Evolutionary conservation across 2,797 vertebrate genomes (phyloP).

Genomic region (Neomorphus geoffroyi): DNA sequence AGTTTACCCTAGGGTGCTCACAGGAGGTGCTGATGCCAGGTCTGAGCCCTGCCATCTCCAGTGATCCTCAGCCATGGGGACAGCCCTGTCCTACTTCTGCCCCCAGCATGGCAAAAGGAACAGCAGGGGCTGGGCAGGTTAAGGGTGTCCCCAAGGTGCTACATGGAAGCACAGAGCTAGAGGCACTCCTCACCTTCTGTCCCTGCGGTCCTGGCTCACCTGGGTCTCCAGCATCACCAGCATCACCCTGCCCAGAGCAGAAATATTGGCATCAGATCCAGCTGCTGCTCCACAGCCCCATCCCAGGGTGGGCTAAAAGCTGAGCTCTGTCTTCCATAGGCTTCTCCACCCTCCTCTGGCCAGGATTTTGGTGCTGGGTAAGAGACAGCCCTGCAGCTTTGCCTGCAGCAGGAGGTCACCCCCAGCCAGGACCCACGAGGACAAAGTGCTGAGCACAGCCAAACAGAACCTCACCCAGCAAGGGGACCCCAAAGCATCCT

Average conservation of each 20-base stretch:
- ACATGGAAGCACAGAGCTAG: neutral
- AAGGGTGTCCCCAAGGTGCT: neutral
- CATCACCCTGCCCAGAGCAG: constrained; percentile 51
- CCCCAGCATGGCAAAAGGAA: fast-evolving
- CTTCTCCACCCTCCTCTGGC: neutral
- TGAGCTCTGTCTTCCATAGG: neutral
- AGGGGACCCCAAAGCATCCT: neutral
- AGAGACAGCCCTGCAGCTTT: neutral
- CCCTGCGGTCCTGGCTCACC: constrained; percentile 49
- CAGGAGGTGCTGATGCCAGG: neutral
- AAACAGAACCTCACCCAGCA: neutral
- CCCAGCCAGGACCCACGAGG: neutral
- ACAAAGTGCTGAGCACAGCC: neutral
- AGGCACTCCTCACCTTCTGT: constrained; percentile 52
- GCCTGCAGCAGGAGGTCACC: neutral
- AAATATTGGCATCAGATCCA: neutral
- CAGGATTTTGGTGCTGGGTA: neutral
- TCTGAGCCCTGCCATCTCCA: neutral
- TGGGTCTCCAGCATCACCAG: constrained; percentile 40
- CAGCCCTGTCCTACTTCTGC: neutral
- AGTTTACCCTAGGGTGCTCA: neutral
- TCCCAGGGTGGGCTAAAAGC: neutral
- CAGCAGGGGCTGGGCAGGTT: neutral
- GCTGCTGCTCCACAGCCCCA: neutral
- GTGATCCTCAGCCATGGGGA: neutral